Evolutionary conservation across 2,113 vertebrate species (phyloP), one percentile per base, ranked within the genome.

Genomic region (Dasyurus viverrinus): DNA sequence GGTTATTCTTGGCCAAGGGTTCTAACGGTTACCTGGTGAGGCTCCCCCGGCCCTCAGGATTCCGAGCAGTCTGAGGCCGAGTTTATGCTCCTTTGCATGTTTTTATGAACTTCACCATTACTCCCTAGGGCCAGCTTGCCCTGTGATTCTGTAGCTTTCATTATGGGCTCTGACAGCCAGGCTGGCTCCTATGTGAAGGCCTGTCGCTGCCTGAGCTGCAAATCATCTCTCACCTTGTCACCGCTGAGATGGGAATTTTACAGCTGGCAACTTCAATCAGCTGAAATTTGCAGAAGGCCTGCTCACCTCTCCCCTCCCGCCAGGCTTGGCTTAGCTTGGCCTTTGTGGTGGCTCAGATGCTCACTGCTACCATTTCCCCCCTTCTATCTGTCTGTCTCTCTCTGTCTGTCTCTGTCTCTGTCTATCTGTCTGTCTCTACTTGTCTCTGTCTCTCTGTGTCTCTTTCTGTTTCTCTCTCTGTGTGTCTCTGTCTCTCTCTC

Each of bases 201-300:
- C 98, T 95, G 98, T 95, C 95, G 0, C 90, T 94, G 96, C 96
- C 95, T 4, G 27, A 2, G 22, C 96, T 90, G 91, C 96, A 12
- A 26, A 94, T 94, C 89, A 47, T 93, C 97, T 94, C 97, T 97
- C 96, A 93, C 97, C 96, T 96, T 94, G 97, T 98, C 98, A 95
- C 94, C 11, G 2, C 97, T 0, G 89, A 76, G 93, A 0, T 27
- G 96, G 97, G 92, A 92, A 95, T 97, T 97, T 98, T 96, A 97
- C 96, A 97, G 97, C 98, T 96, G 98, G 98, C 96, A 96, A 96
- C 97, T 96, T 94, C 98, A 2, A 50, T 97, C 98, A 93, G 2
- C 0, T n/a, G 0, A 48, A 22, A 1, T 54, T 52, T 54, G 93
- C 93, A 22, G 50, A 93, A 53, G 7, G 0, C 4, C 2, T 57